Conservation (phyloP, 2,888 invertebrate species). For the Chelonus formosanus region DNA sequence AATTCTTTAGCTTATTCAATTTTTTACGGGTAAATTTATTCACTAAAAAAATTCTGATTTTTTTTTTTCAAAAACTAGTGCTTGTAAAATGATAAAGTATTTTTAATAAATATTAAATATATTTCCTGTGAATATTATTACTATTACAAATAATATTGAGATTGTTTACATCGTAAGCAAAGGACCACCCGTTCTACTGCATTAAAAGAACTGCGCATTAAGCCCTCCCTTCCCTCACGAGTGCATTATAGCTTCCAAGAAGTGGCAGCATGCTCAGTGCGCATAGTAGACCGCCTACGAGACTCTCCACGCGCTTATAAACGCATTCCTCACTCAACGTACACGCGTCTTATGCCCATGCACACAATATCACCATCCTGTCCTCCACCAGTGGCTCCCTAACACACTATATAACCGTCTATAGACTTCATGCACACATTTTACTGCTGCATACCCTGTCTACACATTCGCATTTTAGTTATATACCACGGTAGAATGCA, state of each 20-base stretch:
- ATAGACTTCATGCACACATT: conserved; percentile 16
- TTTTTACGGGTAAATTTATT: too few relatives aligned
- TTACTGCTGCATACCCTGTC: conserved; percentile 7
- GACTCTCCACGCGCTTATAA: neutral
- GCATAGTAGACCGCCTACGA: conserved; percentile 36
- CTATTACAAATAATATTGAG: neutral
- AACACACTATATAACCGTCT: neutral
- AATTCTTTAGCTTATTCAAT: too few relatives aligned
- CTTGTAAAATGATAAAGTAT: neutral
- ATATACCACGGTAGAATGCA: conserved; percentile 53
- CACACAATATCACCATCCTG: conserved; percentile 3
- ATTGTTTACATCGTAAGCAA: conserved; percentile 4
- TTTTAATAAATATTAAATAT: neutral
- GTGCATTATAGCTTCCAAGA: conserved; percentile 51
- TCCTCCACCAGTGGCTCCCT: neutral
- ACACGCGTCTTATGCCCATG: conserved; percentile 3
- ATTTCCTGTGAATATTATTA: too few relatives aligned
- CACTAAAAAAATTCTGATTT: too few relatives aligned
- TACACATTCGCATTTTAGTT: conserved; percentile 2
- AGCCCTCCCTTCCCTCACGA: conserved; percentile 23
- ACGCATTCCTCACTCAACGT: conserved; percentile 7
- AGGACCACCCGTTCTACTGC: conserved; percentile 16
- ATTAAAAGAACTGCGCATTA: conserved; percentile 39
- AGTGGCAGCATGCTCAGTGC: conserved; percentile 42
- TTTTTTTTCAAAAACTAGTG: too few relatives aligned